Conservation (phyloP, 1,140 invertebrate species). For the Drosophila sulfurigaster region DNA sequence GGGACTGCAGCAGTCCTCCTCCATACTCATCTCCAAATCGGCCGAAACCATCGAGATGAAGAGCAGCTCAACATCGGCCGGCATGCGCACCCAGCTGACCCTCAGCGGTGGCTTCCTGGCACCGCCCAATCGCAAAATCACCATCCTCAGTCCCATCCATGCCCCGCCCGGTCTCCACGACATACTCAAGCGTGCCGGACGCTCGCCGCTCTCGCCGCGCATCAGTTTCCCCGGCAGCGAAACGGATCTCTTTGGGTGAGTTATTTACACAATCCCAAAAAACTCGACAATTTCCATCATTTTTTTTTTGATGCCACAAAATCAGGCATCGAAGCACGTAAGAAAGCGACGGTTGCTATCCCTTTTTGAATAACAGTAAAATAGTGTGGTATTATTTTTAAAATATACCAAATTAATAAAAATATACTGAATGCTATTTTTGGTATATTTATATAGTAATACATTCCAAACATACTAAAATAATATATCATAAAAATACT, state of each 20-base stretch:
- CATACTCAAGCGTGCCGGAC: conserved; percentile 74
- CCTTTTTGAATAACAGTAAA: no score
- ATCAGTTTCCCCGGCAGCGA: conserved; percentile 84
- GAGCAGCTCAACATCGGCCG: conserved; percentile 61
- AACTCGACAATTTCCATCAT: not conserved
- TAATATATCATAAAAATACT: no score
- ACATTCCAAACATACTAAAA: no score
- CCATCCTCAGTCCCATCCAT: conserved; percentile 82
- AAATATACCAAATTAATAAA: no score
- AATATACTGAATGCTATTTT: no score
- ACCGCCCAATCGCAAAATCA: conserved; percentile 84
- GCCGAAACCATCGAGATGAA: conserved; percentile 84
- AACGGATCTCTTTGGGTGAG: conserved; percentile 82
- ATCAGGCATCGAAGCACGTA: no score
- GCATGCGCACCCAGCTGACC: conserved; percentile 81
- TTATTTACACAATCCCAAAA: conserved; percentile 9
- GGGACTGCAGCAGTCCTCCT: conserved; percentile 80
- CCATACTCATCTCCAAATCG: conserved; percentile 83
- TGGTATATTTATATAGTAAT: no score
- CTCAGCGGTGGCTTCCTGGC: conserved; percentile 81
- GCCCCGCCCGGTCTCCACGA: conserved; percentile 81
- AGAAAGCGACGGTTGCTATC: no score
- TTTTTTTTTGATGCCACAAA: no score
- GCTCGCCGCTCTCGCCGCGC: conserved; percentile 80
- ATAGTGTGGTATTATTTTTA: no score